phyloP scores from a whole-genome alignment of 64 coral and sea anemone genomes.

The Dendronephthya gigantea region DNA sequence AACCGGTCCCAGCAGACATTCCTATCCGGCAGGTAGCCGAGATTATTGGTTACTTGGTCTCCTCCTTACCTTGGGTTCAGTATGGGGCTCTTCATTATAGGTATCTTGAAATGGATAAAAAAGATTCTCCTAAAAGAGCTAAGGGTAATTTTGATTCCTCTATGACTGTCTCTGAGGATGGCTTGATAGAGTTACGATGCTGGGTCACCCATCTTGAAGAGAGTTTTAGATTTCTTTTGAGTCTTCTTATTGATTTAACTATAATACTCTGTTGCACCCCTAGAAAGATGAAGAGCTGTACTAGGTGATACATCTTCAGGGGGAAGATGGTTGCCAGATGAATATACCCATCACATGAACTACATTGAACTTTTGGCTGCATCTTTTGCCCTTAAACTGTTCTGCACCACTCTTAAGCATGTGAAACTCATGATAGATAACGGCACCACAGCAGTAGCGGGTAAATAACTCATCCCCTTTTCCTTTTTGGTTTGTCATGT shows the following conservation, averaged over 20 bases:
- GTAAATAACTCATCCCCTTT: neutral
- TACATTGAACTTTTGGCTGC: constrained; percentile 24
- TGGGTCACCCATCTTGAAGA: too few relatives aligned
- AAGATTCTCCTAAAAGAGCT: too few relatives aligned
- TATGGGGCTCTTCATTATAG: too few relatives aligned
- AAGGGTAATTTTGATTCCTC: too few relatives aligned
- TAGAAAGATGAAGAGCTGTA: constrained; percentile 30
- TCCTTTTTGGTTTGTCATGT: constrained; percentile 36
- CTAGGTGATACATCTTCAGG: constrained; percentile 15
- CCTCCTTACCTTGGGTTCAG: constrained; percentile 27
- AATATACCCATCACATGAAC: constrained; percentile 25
- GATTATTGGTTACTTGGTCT: constrained; percentile 32
- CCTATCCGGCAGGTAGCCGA: constrained; percentile 29
- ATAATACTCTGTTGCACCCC: constrained; percentile 37
- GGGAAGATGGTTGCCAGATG: constrained; percentile 19
- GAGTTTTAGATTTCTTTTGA: constrained; percentile 3
- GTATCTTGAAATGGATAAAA: too few relatives aligned
- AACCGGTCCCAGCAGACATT: too few relatives aligned
- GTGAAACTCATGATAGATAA: constrained; percentile 46
- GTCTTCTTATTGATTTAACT: constrained; percentile 19
- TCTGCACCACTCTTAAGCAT: constrained; percentile 33
- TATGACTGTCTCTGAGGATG: too few relatives aligned
- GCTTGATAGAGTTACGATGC: too few relatives aligned
- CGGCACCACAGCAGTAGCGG: constrained; percentile 33
- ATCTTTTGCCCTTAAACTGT: constrained; percentile 25